Evolutionary conservation across 2,797 vertebrate species (phyloP).

Genomic region (Danio jaintianensis): DNA sequence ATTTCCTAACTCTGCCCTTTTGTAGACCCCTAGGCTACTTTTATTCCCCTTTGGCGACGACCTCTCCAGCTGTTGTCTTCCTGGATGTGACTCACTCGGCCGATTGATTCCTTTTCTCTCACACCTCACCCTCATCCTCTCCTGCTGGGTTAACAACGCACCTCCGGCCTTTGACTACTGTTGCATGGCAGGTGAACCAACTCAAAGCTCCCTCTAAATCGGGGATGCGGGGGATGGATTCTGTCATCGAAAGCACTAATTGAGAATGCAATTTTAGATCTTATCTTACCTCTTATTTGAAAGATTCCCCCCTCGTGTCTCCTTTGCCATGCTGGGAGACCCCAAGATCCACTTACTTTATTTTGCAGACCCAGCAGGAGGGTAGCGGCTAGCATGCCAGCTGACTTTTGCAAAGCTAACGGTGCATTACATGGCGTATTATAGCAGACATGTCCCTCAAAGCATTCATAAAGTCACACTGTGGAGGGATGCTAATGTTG

Average conservation of each 20-base stretch:
- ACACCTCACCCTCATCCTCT: constrained; percentile 41
- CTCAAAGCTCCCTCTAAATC: constrained; percentile 54
- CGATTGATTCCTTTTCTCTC: constrained; percentile 56
- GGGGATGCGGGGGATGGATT: constrained; percentile 12
- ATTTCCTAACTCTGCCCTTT: background rate
- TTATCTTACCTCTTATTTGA: constrained; percentile 4
- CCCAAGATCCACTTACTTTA: constrained; percentile 22
- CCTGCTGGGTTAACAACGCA: constrained; percentile 63
- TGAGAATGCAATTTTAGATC: constrained; percentile 24
- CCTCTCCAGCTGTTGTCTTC: constrained; percentile 64
- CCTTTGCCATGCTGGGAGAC: constrained; percentile 16
- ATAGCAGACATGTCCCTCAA: background rate
- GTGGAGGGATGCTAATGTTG: constrained; percentile 6
- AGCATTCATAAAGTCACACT: background rate
- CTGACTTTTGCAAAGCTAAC: background rate
- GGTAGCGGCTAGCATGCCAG: background rate
- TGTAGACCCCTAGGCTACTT: constrained; percentile 37
- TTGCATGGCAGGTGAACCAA: constrained; percentile 59
- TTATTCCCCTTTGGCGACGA: constrained; percentile 47
- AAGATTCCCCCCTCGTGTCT: constrained; percentile 5
- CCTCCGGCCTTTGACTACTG: constrained; percentile 55
- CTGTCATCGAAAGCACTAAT: constrained; percentile 66
- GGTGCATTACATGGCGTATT: constrained; percentile 15
- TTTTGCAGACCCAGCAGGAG: constrained; percentile 18
- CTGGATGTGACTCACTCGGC: constrained; percentile 56